Evolutionary conservation across 2,113 vertebrate genomes (phyloP).

Genomic region (Micronycteris hirsuta): DNA sequence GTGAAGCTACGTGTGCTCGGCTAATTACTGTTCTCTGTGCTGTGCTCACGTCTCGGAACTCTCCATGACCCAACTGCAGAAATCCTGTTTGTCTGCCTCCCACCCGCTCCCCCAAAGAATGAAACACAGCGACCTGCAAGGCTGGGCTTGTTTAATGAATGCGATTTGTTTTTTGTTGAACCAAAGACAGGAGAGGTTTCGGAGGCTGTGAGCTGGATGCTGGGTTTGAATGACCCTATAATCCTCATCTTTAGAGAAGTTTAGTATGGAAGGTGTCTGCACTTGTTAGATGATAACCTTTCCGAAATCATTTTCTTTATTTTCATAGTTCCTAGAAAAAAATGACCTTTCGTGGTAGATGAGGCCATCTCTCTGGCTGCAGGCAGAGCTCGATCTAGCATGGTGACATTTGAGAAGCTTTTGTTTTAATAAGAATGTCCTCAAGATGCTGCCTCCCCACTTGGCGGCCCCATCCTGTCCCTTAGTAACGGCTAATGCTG

Average conservation of each 20-base stretch:
- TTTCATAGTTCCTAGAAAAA: neutral
- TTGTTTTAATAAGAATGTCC: neutral
- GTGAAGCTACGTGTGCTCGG: neutral
- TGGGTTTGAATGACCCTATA: neutral
- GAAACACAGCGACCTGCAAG: constrained; percentile 20
- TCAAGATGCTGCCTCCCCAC: neutral
- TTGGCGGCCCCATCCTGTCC: too few species aligned
- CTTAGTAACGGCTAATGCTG: neutral
- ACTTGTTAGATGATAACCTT: neutral
- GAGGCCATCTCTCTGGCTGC: neutral
- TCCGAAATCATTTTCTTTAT: neutral
- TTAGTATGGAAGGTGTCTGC: neutral
- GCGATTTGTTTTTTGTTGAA: neutral
- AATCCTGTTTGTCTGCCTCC: constrained; percentile 42
- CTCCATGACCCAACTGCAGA: neutral
- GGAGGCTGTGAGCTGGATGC: neutral
- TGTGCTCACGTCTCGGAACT: constrained; percentile 7
- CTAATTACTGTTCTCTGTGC: constrained; percentile 1
- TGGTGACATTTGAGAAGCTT: neutral
- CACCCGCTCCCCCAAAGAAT: neutral
- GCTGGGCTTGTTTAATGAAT: constrained; percentile 45
- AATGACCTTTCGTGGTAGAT: neutral
- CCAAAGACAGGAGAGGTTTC: neutral
- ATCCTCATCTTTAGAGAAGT: neutral
- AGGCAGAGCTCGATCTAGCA: neutral